These are phyloP conservation scores for Sarcoramphus papa DNA, from an alignment of 2,797 vertebrate genomes.

Conservation along the genomic window DNA sequence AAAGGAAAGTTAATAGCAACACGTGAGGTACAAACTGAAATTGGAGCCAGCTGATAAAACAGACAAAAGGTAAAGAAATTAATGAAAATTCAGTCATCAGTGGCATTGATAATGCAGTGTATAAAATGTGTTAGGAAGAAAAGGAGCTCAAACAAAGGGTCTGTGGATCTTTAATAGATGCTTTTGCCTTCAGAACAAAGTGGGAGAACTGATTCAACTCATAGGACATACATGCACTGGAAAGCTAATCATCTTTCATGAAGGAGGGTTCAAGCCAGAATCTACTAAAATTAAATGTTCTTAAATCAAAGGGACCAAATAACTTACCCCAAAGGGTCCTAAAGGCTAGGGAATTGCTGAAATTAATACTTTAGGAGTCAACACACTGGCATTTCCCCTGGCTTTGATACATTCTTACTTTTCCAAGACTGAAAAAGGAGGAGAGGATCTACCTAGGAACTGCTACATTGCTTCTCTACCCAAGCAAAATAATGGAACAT, in stretches of 20 bases:
- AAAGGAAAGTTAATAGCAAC: neutral
- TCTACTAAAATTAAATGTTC: conserved; percentile 16
- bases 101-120: neutral
- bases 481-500: conserved; percentile 38
- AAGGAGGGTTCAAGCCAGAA: neutral
- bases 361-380: conserved; percentile 19
- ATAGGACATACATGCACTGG: neutral
- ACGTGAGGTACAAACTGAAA: neutral
- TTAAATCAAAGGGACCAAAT: conserved; percentile 17
- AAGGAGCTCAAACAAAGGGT: neutral
- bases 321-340: neutral
- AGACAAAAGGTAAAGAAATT: neutral
- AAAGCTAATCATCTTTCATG: neutral
- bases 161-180: neutral
- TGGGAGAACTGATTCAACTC: neutral
- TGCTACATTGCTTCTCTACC: neutral
- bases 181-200: neutral
- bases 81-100: neutral
- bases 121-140: neutral
- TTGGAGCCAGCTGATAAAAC: neutral
- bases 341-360: neutral
- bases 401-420: conserved; percentile 26
- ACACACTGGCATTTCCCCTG: conserved; percentile 32
- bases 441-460: neutral
- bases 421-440: conserved; percentile 25